A percentile compares a stretch with the other conserved stretches of the same genome.
These are phyloP conservation scores for Glyphotaelius pellucidus DNA, from an alignment of 2,888 invertebrate species.

Conservation along the genomic window DNA sequence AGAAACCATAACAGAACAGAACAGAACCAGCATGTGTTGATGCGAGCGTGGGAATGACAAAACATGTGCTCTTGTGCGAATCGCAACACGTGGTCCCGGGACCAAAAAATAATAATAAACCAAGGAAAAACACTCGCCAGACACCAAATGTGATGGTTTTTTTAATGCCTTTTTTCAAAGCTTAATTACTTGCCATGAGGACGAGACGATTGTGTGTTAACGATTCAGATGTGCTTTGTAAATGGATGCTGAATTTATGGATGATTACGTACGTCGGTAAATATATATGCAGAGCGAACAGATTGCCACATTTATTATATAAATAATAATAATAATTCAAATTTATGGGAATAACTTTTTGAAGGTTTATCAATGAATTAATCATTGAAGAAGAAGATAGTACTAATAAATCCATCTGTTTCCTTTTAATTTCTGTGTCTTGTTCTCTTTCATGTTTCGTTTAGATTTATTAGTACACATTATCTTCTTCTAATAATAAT, in stretches of 20 bases:
- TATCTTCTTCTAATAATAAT: no score
- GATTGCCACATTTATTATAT: no score
- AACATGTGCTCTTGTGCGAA: constrained; percentile 27
- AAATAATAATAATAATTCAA: no score
- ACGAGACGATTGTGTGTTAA: not conserved
- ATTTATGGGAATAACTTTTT: no score
- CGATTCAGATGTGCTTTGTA: not conserved
- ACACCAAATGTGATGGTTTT: not conserved
- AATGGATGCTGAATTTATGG: not conserved
- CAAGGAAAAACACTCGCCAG: not conserved
- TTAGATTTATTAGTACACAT: no score
- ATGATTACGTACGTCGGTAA: not conserved
- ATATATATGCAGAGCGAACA: no score
- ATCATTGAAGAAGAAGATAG: no score
- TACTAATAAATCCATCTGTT: no score
- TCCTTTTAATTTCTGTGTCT: no score
- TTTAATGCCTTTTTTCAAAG: not conserved
- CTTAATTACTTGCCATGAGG: not conserved
- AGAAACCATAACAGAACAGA: constrained; percentile 13
- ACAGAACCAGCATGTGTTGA: constrained; percentile 11
- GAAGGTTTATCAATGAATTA: no score
- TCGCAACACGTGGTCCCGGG: not conserved
- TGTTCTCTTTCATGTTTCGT: no score
- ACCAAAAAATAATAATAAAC: not conserved
- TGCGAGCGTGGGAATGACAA: constrained; percentile 11